Evolutionary conservation across 2,888 invertebrate species (phyloP).

Genomic region (Eupithecia subumbrata): DNA sequence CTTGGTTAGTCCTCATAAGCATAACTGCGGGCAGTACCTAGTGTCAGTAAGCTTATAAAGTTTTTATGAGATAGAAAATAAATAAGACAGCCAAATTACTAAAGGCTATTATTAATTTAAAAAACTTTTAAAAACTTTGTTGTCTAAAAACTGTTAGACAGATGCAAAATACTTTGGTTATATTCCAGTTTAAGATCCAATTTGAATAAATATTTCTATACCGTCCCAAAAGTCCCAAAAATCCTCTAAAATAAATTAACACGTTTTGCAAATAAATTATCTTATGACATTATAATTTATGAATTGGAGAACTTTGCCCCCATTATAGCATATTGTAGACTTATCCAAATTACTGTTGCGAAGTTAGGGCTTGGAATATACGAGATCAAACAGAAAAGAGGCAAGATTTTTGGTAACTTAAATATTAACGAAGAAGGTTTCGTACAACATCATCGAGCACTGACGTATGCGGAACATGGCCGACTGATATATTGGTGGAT

Average conservation of each 20-base stretch:
- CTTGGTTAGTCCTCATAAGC: neutral
- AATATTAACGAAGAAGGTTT: neutral
- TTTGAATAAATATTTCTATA: constrained; percentile 1
- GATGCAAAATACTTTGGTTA: neutral
- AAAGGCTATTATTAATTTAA: neutral
- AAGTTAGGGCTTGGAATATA: constrained; percentile 28
- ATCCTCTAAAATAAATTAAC: constrained; percentile 23
- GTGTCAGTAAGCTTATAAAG: neutral
- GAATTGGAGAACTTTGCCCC: constrained; percentile 39
- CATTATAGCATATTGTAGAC: constrained; percentile 35
- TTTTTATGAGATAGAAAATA: neutral
- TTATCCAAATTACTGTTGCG: constrained; percentile 38
- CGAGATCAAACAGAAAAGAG: neutral
- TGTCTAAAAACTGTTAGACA: neutral
- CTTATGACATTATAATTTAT: constrained; percentile 36
- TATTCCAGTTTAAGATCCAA: neutral
- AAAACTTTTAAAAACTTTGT: neutral
- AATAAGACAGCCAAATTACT: neutral
- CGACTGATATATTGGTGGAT: neutral
- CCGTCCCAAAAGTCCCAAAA: neutral
- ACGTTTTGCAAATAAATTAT: constrained; percentile 33
- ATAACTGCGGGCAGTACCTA: neutral
- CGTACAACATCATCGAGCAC: neutral
- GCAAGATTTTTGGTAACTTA: neutral
- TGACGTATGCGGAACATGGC: neutral